Base-by-base conservation (phyloP, 1,140 invertebrate genomes). In the Zaprionus nigranus region DNA sequence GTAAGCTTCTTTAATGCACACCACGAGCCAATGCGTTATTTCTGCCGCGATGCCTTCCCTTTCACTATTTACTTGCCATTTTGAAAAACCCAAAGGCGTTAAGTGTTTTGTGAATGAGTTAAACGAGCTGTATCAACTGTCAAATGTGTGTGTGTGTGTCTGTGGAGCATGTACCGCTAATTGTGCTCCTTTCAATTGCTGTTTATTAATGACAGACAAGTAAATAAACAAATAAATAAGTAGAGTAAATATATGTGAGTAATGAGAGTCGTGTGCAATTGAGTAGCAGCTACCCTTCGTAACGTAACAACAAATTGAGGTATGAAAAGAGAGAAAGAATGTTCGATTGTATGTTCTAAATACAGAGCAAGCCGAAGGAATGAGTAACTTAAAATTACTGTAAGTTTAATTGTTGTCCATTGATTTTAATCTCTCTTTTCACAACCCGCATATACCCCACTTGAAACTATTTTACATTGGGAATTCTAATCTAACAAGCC, bases 81-180 rank as follows among this genome's bases (percentile, higher is more conserved):
- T 57, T 17, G n/a, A 63, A 53, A n/a, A 2, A 46, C 40, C n/a
- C 30, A 51, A 34, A 40, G 43, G 30, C 43, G 36, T n/a, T 38
- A 54, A 65, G 40, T 40, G 30, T 57, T 46, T 64, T 67, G 28
- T 79, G 67, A 46, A 72, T 76, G 56, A 43, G 51, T 43, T 56
- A 40, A 74, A 58, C 62, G 28, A 56, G 20, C 58, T 43, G 46
- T 43, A 54, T 54, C 40, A 54, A 54, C 38, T 36, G 57, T 59
- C 24, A 17, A 68, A 28, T 68, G 30, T 34, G 30, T 30, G 30
- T 11, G 9, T 30, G 30, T 34, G 30, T 11, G 34, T 22, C 1
- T 51, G 30, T 51, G 49, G 30, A 36, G 24, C 22, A 54, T 7
- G 17, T 30, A 17, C 13, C 17, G 46, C 49, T 20, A 38, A 53